phyloP scores from a whole-genome alignment of 2,113 vertebrate genomes.

The Laticauda colubrina region DNA sequence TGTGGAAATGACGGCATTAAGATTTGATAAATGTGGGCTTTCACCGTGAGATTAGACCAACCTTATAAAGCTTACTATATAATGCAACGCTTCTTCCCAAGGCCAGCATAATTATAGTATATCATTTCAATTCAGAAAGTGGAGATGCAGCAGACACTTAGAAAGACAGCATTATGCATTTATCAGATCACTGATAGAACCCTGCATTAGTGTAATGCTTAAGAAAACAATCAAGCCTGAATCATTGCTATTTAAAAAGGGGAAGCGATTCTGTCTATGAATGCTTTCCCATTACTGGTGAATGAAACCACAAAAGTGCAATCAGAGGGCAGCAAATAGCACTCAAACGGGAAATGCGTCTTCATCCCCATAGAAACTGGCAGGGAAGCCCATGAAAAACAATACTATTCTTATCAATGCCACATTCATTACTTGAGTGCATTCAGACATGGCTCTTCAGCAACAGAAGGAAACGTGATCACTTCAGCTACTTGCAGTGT shows the following conservation, averaged over 20 bases:
- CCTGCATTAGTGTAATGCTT: conserved; percentile 66
- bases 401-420: conserved; percentile 60
- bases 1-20: conserved; percentile 39
- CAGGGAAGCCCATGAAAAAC: conserved; percentile 68
- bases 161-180: conserved; percentile 60
- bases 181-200: conserved; percentile 70
- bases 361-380: conserved; percentile 70
- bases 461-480: conserved; percentile 58
- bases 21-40: conserved; percentile 50
- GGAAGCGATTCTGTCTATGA: conserved; percentile 68
- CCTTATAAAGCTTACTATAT: conserved; percentile 45
- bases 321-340: conserved; percentile 62
- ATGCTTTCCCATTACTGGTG: conserved; percentile 66
- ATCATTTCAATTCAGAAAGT: conserved; percentile 66
- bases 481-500: conserved; percentile 35
- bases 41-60: conserved; percentile 45
- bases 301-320: conserved; percentile 68
- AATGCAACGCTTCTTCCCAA: conserved; percentile 57
- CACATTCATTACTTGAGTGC: conserved; percentile 57
- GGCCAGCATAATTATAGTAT: conserved; percentile 57
- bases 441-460: conserved; percentile 58
- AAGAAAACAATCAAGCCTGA: conserved; percentile 52
- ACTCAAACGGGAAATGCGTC: conserved; percentile 69
- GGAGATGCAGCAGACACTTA: conserved; percentile 50
- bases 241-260: conserved; percentile 66